Evolutionary conservation across 2,113 vertebrate species (phyloP), one percentile per base, ranked within the genome.

Genomic region (Galeopterus variegatus): DNA sequence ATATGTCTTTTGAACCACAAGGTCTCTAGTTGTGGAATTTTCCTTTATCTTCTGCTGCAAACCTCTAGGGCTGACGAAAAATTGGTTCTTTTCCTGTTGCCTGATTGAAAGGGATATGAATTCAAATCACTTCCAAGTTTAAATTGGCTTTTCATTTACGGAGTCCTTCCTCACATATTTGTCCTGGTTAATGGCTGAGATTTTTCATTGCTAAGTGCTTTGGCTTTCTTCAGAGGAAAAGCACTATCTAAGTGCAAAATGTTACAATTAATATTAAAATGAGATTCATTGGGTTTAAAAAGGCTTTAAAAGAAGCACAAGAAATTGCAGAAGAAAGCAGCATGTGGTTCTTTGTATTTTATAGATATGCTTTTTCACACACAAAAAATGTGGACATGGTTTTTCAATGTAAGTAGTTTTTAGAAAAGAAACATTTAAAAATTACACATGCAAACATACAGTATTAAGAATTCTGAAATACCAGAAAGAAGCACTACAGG

Each of bases 261-360:
- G 69, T 93, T 96, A 92, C 64, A 96, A 96, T 98, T 96, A 97
- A 96, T 96, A 97, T 97, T 88, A 91, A 98, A 98, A 96, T 97
- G 64, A 97, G 89, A 65, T 80, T 84, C 70, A 58, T 45, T 90
- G 48, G 50, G 33, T 69, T 96, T 88, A 31, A 84, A 96, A 98
- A 84, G 82, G 81, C 14, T 72, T 97, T 96, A 73, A 80, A 89
- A 84, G 82, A 95, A 89, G 77, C 60, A 88, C 67, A 88, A 64
- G 79, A 48, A 83, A 93, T n/a, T 76, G 11, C 17, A 62, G 50
- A 93, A 91, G 86, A 95, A 95, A 83, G 41, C 79, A 94, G 79
- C 94, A 97, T 96, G 80, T 97, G 95, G 64, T 1, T 89, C 76
- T 97, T 97, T 96, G 73, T 95, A 92, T 96, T 97, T 94, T 60